These are phyloP conservation scores for Tetramorium parvispinum DNA, from an alignment of 1,140 invertebrate genomes.

Conservation along the genomic window DNA sequence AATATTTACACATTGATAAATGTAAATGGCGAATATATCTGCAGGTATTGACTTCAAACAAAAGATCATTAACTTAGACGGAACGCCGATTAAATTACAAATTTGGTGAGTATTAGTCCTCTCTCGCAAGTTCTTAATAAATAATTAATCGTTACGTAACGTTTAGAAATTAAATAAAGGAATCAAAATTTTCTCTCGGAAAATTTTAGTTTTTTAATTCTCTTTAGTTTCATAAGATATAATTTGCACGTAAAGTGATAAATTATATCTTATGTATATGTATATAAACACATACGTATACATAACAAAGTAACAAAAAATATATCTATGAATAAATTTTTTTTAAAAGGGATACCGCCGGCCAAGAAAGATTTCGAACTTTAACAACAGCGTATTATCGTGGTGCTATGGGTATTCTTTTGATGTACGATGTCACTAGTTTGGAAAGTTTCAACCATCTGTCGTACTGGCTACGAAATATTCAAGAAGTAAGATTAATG, in stretches of 20 bases:
- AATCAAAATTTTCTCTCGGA: background rate
- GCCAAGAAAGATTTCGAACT: slow-evolving; percentile 92
- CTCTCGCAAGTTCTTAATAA: background rate
- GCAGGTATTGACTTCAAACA: slow-evolving; percentile 96
- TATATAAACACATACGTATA: background rate
- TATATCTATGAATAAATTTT: slow-evolving; percentile 26
- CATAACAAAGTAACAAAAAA: background rate
- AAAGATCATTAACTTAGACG: slow-evolving; percentile 94
- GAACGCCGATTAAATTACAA: slow-evolving; percentile 94
- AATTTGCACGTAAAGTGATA: background rate
- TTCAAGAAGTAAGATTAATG: slow-evolving; percentile 90
- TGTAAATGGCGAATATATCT: slow-evolving; percentile 68
- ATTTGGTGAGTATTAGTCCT: slow-evolving; percentile 91
- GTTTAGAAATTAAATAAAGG: background rate
- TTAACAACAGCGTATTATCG: slow-evolving; percentile 95
- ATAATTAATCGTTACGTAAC: background rate
- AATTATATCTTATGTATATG: no score
- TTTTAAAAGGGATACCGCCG: slow-evolving; percentile 87
- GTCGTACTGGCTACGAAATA: slow-evolving; percentile 94
- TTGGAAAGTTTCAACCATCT: slow-evolving; percentile 95
- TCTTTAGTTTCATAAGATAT: background rate
- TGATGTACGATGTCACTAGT: slow-evolving; percentile 95
- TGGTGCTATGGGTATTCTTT: slow-evolving; percentile 94
- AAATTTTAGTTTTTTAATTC: background rate
- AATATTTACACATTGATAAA: background rate